A percentile compares a stretch with the other conserved stretches of the same genome.
phyloP scores from a whole-genome alignment of 1,140 invertebrate genomes.

The Zaprionus kolodkinae region DNA sequence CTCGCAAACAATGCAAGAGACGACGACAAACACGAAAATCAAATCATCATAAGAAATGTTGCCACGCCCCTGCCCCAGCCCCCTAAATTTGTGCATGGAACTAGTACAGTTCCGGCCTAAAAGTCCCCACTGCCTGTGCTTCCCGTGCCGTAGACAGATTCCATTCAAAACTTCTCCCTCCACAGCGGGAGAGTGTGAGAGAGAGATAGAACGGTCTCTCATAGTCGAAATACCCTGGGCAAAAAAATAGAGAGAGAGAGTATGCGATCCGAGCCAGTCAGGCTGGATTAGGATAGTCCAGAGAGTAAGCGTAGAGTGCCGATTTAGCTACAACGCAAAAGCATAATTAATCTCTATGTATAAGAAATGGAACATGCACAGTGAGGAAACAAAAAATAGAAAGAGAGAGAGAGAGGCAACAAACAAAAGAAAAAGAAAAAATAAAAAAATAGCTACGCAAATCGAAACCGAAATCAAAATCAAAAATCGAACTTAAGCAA shows the following conservation, averaged over 20 bases:
- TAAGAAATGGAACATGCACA: not conserved
- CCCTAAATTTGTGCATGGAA: not conserved
- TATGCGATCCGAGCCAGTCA: not conserved
- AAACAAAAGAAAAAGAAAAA: not conserved
- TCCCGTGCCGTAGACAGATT: constrained; percentile 1
- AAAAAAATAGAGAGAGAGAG: not conserved
- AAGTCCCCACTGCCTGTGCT: not conserved
- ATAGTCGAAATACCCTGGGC: not conserved
- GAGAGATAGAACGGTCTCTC: not conserved
- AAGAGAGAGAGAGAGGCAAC: not conserved
- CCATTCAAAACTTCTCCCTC: constrained; percentile 4
- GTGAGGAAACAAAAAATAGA: no score
- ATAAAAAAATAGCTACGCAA: constrained; percentile 17
- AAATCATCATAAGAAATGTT: constrained; percentile 51
- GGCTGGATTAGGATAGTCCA: not conserved
- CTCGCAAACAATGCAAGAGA: constrained; percentile 40
- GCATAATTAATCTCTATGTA: constrained; percentile 7
- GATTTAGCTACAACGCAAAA: not conserved
- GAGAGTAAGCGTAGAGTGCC: not conserved
- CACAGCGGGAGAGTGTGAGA: not conserved
- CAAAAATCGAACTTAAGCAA: constrained; percentile 70
- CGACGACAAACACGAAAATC: constrained; percentile 30
- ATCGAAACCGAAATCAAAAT: constrained; percentile 54
- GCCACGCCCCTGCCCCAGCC: not conserved
- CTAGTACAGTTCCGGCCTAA: not conserved